Conservation (phyloP, 2,888 invertebrate species). For the Oscheius sp. region DNA sequence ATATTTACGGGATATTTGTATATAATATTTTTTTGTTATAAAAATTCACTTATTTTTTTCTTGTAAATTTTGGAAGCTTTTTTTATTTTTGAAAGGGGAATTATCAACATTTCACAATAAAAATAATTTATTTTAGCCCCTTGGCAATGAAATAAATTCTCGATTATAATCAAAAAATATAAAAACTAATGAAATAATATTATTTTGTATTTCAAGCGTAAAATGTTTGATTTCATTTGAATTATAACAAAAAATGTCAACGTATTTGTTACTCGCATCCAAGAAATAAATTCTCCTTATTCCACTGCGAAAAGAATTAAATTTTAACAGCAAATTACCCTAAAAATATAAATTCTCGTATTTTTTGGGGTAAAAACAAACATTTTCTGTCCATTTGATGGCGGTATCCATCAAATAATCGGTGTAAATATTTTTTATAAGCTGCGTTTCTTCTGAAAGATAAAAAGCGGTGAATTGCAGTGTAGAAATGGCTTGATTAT, state of each 20-base stretch:
- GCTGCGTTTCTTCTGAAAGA: neutral
- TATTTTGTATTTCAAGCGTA: neutral
- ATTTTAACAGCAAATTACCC: neutral
- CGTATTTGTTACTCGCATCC: neutral
- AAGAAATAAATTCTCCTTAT: conserved; percentile 1
- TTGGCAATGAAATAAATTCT: conserved; percentile 6
- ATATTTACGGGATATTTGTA: too few species aligned
- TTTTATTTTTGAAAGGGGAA: too few species aligned
- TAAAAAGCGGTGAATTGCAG: neutral
- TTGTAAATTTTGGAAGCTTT: too few species aligned
- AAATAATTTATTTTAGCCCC: neutral
- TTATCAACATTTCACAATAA: too few species aligned
- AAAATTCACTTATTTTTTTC: too few species aligned
- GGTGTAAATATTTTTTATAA: neutral
- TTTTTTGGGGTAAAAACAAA: neutral
- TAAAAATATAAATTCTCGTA: neutral
- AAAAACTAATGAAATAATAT: neutral
- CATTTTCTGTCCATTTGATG: conserved; percentile 13
- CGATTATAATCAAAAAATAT: conserved; percentile 4
- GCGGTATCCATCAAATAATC: conserved; percentile 1
- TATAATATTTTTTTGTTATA: too few species aligned
- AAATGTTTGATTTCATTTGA: neutral
- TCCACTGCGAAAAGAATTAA: conserved; percentile 4
- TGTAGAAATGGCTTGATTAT: neutral
- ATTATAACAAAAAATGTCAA: neutral